These are phyloP conservation scores for Apamea monoglypha DNA, from an alignment of 2,888 invertebrate species.

Conservation along the genomic window DNA sequence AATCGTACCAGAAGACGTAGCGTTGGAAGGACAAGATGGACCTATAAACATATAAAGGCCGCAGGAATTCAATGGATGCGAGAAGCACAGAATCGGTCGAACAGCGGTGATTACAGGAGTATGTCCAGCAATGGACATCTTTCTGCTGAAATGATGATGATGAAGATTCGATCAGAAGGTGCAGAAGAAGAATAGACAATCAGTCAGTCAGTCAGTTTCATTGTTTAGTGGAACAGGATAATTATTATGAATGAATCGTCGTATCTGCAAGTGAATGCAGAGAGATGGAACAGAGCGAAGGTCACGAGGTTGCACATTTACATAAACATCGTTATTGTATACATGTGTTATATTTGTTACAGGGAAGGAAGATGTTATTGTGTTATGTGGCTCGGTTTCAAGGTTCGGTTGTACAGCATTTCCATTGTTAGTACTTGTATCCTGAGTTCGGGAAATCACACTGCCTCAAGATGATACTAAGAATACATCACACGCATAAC, in stretches of 20 bases:
- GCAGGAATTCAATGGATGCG: not conserved
- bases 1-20: not conserved
- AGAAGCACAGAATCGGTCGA: not conserved
- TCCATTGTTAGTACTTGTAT: constrained; percentile 10
- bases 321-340: constrained; percentile 58
- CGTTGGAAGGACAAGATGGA: not conserved
- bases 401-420: constrained; percentile 13
- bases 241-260: constrained; percentile 35
- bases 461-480: not conserved
- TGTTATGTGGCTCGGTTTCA: constrained; percentile 22
- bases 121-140: not conserved
- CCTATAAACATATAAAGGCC: not conserved
- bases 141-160: not conserved
- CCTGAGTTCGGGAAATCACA: not conserved
- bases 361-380: constrained; percentile 36
- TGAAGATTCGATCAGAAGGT: not conserved
- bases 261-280: constrained; percentile 51
- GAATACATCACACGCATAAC: not conserved
- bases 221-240: not conserved
- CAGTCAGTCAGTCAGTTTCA: not conserved
- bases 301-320: constrained; percentile 74
- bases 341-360: constrained; percentile 36
- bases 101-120: not conserved
- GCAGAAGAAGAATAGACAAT: not conserved
- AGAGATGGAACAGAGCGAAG: constrained; percentile 79